Conservation (phyloP, 2,113 vertebrate species). For the Tilapia sparmanii region DNA sequence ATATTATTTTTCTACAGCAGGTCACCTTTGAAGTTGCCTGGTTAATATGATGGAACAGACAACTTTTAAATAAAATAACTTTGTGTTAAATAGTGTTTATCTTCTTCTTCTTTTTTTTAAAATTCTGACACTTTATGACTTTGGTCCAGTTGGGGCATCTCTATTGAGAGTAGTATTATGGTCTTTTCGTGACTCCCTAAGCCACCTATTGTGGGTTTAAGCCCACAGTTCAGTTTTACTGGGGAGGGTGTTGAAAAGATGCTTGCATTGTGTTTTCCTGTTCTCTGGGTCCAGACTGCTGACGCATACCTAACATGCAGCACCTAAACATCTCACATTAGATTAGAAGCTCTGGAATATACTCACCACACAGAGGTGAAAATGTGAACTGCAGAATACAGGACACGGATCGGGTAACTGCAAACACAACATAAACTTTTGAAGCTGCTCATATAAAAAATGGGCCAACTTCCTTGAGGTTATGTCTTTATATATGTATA, state of each 20-base stretch:
- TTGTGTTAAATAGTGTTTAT: background rate
- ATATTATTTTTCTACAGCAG: background rate
- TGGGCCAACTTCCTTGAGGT: background rate
- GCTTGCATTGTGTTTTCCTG: constrained; percentile 65
- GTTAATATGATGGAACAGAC: background rate
- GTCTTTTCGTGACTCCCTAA: constrained; percentile 39
- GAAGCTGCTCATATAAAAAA: background rate
- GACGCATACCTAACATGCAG: constrained; percentile 49
- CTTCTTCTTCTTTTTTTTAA: background rate
- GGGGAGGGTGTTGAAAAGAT: constrained; percentile 51
- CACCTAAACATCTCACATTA: constrained; percentile 11
- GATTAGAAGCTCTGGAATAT: background rate
- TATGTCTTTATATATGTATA: background rate
- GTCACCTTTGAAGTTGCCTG: background rate
- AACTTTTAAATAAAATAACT: background rate
- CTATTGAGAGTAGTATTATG: constrained; percentile 55
- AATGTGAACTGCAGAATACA: background rate
- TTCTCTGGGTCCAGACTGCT: constrained; percentile 59
- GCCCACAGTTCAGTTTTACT: constrained; percentile 49
- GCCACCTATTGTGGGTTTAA: constrained; percentile 63
- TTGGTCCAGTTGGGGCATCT: constrained; percentile 17
- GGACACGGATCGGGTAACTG: background rate
- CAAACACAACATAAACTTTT: background rate
- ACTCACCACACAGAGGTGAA: background rate
- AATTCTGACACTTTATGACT: background rate